Conservation (phyloP, 2,797 vertebrate genomes). For the Muraenolepis orangiensis region DNA sequence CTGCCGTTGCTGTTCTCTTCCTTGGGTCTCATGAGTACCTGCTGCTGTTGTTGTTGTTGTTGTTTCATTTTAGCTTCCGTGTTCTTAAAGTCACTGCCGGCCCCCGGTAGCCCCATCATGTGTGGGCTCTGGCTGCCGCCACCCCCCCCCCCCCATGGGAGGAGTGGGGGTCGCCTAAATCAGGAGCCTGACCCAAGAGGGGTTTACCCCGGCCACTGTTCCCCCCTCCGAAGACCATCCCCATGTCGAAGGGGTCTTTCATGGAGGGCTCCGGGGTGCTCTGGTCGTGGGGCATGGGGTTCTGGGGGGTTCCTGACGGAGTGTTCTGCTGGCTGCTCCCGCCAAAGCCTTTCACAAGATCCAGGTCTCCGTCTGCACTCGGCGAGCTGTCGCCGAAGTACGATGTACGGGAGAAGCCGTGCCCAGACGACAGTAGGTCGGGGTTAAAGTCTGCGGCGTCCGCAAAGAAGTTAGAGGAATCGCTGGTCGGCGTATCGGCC, state of each 20-base stretch:
- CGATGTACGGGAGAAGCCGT: conserved; percentile 85
- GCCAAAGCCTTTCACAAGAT: conserved; percentile 90
- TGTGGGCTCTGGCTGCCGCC: conserved; percentile 89
- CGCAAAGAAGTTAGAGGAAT: conserved; percentile 93
- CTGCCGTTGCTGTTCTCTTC: conserved; percentile 63
- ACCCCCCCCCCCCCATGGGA: conserved; percentile 77
- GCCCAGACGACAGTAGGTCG: conserved; percentile 83
- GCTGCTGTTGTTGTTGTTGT: conserved; percentile 57
- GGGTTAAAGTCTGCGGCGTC: conserved; percentile 95
- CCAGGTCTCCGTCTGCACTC: conserved; percentile 90
- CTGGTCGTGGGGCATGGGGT: conserved; percentile 74
- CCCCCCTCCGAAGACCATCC: conserved; percentile 84
- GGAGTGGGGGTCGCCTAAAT: conserved; percentile 80
- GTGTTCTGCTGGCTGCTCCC: conserved; percentile 81
- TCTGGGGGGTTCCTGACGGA: conserved; percentile 79
- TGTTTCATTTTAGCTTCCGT: conserved; percentile 80
- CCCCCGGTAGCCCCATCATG: conserved; percentile 64
- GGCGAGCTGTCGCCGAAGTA: conserved; percentile 96
- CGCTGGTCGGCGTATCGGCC: conserved; percentile 89
- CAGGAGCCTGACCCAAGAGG: conserved; percentile 73
- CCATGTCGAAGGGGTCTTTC: conserved; percentile 91
- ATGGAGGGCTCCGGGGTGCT: conserved; percentile 76
- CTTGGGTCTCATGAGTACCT: conserved; percentile 67
- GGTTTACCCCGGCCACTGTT: conserved; percentile 79
- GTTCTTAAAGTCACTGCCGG: conserved; percentile 78